These are phyloP conservation scores for Odontophorus gujanensis DNA, from an alignment of 2,113 vertebrate species.

Conservation along the genomic window DNA sequence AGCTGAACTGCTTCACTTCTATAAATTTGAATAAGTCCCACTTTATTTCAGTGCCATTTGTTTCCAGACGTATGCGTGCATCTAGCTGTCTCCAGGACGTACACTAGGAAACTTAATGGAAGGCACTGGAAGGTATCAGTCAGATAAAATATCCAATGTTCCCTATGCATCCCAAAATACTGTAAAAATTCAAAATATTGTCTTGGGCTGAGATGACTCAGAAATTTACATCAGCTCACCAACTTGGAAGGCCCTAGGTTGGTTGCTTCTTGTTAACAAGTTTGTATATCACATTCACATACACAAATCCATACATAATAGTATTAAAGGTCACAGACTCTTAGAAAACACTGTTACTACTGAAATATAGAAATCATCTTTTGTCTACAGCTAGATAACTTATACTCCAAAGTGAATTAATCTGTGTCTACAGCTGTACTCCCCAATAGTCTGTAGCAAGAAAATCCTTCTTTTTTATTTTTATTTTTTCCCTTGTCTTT, in stretches of 20 bases:
- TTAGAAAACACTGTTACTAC: neutral
- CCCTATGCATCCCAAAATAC: neutral
- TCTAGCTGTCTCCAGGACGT: slow-evolving; percentile 2
- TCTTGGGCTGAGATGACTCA: slow-evolving; percentile 55
- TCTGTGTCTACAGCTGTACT: neutral
- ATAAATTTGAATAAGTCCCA: neutral
- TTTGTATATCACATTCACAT: neutral
- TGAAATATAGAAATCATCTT: neutral
- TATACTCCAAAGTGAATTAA: neutral
- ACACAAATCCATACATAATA: slow-evolving; percentile 23
- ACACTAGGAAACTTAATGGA: neutral
- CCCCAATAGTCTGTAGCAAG: neutral
- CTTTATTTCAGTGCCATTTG: neutral
- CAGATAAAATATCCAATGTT: neutral
- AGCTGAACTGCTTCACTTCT: slow-evolving; percentile 9
- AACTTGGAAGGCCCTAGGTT: slow-evolving; percentile 38
- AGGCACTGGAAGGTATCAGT: slow-evolving; percentile 10
- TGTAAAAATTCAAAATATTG: slow-evolving; percentile 31
- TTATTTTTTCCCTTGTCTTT: neutral
- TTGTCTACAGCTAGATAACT: slow-evolving; percentile 1
- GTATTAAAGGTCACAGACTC: slow-evolving; percentile 43
- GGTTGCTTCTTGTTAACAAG: slow-evolving; percentile 65
- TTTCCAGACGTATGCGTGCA: neutral
- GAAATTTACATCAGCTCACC: slow-evolving; percentile 46
- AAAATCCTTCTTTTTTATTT: neutral